Evolutionary conservation across 2,113 vertebrate genomes (phyloP).

Genomic region (Corythoichthys intestinalis): DNA sequence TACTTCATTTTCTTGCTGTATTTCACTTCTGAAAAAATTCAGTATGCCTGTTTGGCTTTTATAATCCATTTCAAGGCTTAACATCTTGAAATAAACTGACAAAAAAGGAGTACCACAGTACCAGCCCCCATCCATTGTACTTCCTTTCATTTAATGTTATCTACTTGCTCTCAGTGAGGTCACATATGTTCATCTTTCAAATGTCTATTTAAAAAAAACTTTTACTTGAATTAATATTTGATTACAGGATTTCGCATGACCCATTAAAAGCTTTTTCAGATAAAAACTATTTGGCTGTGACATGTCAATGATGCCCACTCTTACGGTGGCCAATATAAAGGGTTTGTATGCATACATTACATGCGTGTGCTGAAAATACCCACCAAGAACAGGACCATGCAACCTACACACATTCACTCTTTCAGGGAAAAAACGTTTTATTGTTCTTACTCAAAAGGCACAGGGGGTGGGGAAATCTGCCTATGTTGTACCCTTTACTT

Average conservation of each 20-base stretch:
- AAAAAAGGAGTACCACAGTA: not conserved
- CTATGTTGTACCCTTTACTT: not conserved
- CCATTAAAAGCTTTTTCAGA: constrained; percentile 47
- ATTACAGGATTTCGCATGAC: constrained; percentile 12
- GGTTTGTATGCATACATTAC: not conserved
- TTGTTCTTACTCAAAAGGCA: not conserved
- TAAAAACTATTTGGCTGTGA: constrained; percentile 1
- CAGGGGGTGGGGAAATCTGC: not conserved
- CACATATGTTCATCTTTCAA: constrained; percentile 48
- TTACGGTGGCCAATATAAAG: not conserved
- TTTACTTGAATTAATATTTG: constrained; percentile 58
- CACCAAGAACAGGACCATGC: not conserved
- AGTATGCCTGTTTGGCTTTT: not conserved
- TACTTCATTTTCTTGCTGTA: not conserved
- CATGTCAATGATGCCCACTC: constrained; percentile 14
- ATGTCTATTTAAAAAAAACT: constrained; percentile 58
- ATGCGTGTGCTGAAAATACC: not conserved
- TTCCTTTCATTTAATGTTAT: constrained; percentile 1
- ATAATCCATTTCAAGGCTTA: constrained; percentile 3
- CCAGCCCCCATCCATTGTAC: not conserved
- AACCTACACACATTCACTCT: not conserved
- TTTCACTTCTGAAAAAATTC: not conserved
- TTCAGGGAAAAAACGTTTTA: not conserved
- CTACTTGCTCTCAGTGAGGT: constrained; percentile 5
- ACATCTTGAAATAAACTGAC: constrained; percentile 7